phyloP scores from a whole-genome alignment of 2,888 invertebrate genomes.

The Thera britannica region DNA sequence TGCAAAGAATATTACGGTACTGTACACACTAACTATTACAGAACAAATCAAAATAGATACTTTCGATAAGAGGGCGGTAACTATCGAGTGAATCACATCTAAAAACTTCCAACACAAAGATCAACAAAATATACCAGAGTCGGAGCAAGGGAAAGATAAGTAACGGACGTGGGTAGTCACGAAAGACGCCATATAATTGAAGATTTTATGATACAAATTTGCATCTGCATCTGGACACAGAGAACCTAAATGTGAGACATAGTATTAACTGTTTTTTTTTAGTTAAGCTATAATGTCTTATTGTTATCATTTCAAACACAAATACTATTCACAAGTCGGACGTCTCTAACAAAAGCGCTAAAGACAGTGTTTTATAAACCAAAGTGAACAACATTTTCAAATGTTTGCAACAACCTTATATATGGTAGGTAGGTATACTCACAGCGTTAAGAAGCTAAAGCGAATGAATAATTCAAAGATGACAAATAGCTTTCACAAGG shows the following conservation, averaged over 20 bases:
- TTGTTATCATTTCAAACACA: conserved; percentile 41
- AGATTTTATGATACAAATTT: too few relatives aligned
- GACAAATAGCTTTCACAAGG: conserved; percentile 44
- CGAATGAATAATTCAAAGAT: conserved; percentile 44
- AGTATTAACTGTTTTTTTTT: too few relatives aligned
- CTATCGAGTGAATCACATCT: too few relatives aligned
- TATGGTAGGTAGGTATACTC: conserved; percentile 20
- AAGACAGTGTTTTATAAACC: conserved; percentile 34
- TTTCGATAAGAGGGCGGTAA: not conserved
- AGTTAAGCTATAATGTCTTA: not conserved
- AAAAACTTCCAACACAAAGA: too few relatives aligned
- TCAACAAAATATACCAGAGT: too few relatives aligned
- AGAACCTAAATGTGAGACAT: too few relatives aligned
- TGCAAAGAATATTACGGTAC: conserved; percentile 2
- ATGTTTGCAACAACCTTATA: conserved; percentile 41
- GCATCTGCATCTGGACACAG: too few relatives aligned
- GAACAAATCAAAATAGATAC: not conserved
- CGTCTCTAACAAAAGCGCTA: conserved; percentile 35
- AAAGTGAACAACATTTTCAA: conserved; percentile 28
- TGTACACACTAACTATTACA: not conserved
- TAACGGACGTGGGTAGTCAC: too few relatives aligned
- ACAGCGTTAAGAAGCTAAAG: conserved; percentile 36
- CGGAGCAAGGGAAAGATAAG: too few relatives aligned
- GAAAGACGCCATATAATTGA: too few relatives aligned
- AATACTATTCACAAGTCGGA: conserved; percentile 35